Evolutionary conservation across 2,113 vertebrate genomes (phyloP).

Genomic region (Urocolius indicus): DNA sequence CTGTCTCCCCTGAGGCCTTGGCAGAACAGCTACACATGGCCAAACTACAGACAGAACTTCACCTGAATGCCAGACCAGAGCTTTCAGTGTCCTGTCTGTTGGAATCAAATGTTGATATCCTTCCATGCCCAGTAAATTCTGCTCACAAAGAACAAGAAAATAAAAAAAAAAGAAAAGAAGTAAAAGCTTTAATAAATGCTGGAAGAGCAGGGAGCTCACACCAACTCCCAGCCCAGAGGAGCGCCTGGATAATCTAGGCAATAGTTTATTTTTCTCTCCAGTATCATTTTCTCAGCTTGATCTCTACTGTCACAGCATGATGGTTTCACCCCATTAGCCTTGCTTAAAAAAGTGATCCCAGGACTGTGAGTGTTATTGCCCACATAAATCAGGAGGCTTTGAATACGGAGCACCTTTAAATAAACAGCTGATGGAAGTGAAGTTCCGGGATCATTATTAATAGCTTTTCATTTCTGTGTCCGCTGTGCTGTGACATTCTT

Average conservation of each 20-base stretch:
- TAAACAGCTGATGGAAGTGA: constrained; percentile 86
- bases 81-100: constrained; percentile 21
- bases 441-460: constrained; percentile 85
- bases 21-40: neutral
- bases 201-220: constrained; percentile 26
- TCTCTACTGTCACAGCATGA: constrained; percentile 71
- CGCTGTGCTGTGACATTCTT: constrained; percentile 83
- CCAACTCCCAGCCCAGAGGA: constrained; percentile 17
- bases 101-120: constrained; percentile 43
- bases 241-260: constrained; percentile 63
- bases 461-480: constrained; percentile 84
- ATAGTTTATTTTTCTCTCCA: constrained; percentile 68
- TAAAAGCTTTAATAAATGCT: constrained; percentile 55
- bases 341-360: constrained; percentile 81
- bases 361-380: constrained; percentile 76
- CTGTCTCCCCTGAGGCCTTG: neutral
- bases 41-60: neutral
- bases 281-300: constrained; percentile 76
- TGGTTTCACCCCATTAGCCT: constrained; percentile 82
- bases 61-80: neutral
- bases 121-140: constrained; percentile 40
- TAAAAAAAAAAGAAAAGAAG: constrained; percentile 32
- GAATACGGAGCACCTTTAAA: constrained; percentile 84
- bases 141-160: constrained; percentile 41
- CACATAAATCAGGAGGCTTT: constrained; percentile 83